A percentile compares a stretch with the other conserved stretches of the same genome.
phyloP scores from a whole-genome alignment of 1,140 invertebrate species.

The Drosophila oshimai region DNA sequence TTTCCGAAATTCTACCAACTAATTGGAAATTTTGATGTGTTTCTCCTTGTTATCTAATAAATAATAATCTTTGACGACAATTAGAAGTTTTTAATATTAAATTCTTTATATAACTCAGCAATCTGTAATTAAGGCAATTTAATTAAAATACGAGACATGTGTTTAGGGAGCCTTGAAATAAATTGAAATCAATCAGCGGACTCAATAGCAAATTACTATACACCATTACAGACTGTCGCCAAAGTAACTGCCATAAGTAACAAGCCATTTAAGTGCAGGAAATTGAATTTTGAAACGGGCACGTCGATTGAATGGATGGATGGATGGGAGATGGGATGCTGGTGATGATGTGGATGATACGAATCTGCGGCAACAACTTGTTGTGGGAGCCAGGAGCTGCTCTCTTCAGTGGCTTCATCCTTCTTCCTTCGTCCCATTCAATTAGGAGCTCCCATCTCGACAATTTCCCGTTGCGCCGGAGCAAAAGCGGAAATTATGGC shows the following conservation, averaged over 20 bases:
- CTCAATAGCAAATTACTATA: constrained; percentile 12
- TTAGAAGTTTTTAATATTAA: too few relatives aligned
- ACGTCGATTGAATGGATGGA: constrained; percentile 6
- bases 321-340: constrained; percentile 21
- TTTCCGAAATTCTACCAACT: too few relatives aligned
- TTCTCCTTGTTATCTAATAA: too few relatives aligned
- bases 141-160: not conserved
- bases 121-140: constrained; percentile 1
- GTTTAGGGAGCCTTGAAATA: not conserved
- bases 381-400: constrained; percentile 29
- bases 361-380: constrained; percentile 48
- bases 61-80: too few relatives aligned
- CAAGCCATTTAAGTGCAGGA: constrained; percentile 76
- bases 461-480: constrained; percentile 67
- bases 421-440: constrained; percentile 39
- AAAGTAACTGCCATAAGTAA: constrained; percentile 53
- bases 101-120: not conserved
- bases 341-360: constrained; percentile 8
- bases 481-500: constrained; percentile 69
- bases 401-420: constrained; percentile 28
- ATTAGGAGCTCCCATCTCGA: constrained; percentile 31
- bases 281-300: constrained; percentile 65
- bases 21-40: too few relatives aligned
- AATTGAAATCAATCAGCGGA: constrained; percentile 19
- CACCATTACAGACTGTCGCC: not conserved